Evolutionary conservation across 2,113 vertebrate species (phyloP).

Genomic region (Pristiophorus japonicus): DNA sequence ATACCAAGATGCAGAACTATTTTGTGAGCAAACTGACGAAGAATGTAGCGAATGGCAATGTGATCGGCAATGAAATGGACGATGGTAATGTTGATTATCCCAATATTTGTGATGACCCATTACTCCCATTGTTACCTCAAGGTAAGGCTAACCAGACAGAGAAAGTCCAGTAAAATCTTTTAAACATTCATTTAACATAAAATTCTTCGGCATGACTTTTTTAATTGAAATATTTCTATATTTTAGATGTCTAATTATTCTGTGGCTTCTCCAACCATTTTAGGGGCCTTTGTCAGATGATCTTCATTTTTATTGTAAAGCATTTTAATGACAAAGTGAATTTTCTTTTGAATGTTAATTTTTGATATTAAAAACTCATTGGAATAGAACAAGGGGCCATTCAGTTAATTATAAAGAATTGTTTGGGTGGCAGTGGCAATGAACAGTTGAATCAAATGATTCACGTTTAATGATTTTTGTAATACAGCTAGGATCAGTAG

Average conservation of each 20-base stretch:
- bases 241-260: not conserved
- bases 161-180: not conserved
- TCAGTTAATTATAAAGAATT: not conserved
- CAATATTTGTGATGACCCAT: slow-evolving; percentile 75
- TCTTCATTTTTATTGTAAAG: not conserved
- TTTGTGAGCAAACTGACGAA: slow-evolving; percentile 63
- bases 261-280: not conserved
- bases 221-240: not conserved
- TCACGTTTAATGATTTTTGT: not conserved
- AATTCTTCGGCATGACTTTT: not conserved
- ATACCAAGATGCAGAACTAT: slow-evolving; percentile 74
- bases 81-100: slow-evolving; percentile 82
- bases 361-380: not conserved
- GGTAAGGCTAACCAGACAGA: slow-evolving; percentile 99
- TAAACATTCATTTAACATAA: not conserved
- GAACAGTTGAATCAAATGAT: not conserved
- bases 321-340: not conserved
- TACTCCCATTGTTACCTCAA: slow-evolving; percentile 71
- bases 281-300: not conserved
- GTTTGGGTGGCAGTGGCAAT: not conserved
- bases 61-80: slow-evolving; percentile 80
- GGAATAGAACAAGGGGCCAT: not conserved
- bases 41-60: slow-evolving; percentile 80
- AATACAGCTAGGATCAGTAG: not conserved
- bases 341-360: not conserved